Percentiles rank a stretch among this genome's conserved stretches.
These are phyloP conservation scores for Celastrina argiolus DNA, from an alignment of 2,888 invertebrate species.

Conservation along the genomic window DNA sequence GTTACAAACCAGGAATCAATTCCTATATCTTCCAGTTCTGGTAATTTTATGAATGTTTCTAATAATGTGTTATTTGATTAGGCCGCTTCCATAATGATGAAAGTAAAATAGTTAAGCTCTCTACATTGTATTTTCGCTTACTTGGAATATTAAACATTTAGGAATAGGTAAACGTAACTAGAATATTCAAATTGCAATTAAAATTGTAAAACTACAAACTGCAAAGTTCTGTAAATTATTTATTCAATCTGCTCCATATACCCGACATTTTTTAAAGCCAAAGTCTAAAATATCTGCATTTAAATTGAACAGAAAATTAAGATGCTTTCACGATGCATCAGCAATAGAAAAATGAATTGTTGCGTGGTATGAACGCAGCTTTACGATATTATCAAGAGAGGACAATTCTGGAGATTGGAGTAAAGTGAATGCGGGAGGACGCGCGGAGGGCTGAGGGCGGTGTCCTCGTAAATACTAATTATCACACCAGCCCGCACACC, in stretches of 20 bases:
- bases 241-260: too few relatives aligned
- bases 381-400: slow-evolving; percentile 34
- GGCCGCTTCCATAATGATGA: slow-evolving; percentile 35
- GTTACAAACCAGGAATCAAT: slow-evolving; percentile 55
- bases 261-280: too few relatives aligned
- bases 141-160: too few relatives aligned
- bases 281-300: too few relatives aligned
- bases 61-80: slow-evolving; percentile 48
- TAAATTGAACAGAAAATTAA: too few relatives aligned
- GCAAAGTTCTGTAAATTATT: too few relatives aligned
- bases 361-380: slow-evolving; percentile 30
- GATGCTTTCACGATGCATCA: too few relatives aligned
- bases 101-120: not conserved
- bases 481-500: slow-evolving; percentile 36
- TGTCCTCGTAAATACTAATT: slow-evolving; percentile 61
- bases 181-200: too few relatives aligned
- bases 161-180: too few relatives aligned
- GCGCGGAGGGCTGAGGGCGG: slow-evolving; percentile 43
- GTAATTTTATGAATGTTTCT: slow-evolving; percentile 43
- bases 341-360: too few relatives aligned
- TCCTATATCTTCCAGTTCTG: slow-evolving; percentile 55
- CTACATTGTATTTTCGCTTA: too few relatives aligned
- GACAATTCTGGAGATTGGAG: slow-evolving; percentile 49
- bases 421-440: slow-evolving; percentile 40
- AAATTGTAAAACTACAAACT: too few relatives aligned